Evolutionary conservation across 2,888 invertebrate genomes (phyloP).

Genomic region (Tipula helvola): DNA sequence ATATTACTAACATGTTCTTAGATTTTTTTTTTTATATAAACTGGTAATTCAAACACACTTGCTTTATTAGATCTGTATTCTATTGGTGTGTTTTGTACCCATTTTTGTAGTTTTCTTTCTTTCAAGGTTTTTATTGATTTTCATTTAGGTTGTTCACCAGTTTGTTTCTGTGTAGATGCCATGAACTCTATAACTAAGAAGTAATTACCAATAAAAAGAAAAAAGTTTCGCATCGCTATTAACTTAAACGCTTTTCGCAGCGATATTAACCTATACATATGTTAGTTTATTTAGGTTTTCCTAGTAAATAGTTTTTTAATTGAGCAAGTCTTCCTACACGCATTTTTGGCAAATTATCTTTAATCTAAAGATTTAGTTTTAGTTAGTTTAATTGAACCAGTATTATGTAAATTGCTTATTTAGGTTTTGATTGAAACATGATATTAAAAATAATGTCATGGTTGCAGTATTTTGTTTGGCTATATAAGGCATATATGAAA

Average conservation of each 20-base stretch:
- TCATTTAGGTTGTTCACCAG: background rate
- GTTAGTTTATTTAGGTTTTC: no score
- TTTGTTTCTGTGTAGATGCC: background rate
- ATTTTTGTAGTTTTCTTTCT: background rate
- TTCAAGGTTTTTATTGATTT: background rate
- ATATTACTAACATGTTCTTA: background rate
- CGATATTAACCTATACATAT: background rate
- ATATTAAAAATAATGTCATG: background rate
- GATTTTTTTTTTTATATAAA: background rate
- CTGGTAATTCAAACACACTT: background rate
- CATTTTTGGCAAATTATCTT: background rate
- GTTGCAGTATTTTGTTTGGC: background rate
- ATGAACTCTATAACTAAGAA: background rate
- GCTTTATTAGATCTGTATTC: background rate
- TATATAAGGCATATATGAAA: background rate
- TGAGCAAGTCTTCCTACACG: background rate
- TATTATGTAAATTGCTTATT: background rate
- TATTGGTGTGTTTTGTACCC: background rate
- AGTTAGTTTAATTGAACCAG: background rate
- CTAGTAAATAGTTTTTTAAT: background rate
- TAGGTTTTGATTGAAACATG: background rate
- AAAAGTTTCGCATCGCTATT: background rate
- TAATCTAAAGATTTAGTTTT: background rate
- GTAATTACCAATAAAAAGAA: background rate
- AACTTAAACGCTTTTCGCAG: background rate